These are phyloP conservation scores for Dryococelus australis DNA, from an alignment of 2,888 invertebrate species.

Conservation along the genomic window DNA sequence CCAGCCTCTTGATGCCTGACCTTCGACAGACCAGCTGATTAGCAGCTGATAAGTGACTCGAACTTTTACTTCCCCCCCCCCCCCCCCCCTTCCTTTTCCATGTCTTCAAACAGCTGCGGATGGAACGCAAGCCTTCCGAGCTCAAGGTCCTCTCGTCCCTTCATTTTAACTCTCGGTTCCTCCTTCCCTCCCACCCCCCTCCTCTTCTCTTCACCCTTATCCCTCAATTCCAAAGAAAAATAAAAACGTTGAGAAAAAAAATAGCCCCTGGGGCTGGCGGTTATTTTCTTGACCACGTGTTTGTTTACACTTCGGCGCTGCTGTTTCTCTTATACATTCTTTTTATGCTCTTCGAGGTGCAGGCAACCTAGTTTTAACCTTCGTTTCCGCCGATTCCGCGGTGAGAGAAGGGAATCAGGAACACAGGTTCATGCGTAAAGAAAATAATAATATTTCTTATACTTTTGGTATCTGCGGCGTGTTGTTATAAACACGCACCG, in stretches of 20 bases:
- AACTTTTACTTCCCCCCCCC: background rate
- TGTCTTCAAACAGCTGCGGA: background rate
- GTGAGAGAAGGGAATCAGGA: too few species aligned
- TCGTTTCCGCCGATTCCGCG: too few species aligned
- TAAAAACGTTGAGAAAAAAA: background rate
- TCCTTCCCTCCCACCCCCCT: background rate
- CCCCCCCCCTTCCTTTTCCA: background rate
- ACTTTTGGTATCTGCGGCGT: too few species aligned
- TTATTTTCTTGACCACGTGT: background rate
- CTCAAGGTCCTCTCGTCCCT: background rate
- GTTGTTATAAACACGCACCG: too few species aligned
- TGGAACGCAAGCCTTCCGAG: background rate
- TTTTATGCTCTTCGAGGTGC: background rate
- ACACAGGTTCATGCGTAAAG: too few species aligned
- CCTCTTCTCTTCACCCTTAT: too few species aligned
- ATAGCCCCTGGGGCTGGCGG: background rate
- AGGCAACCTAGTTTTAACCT: background rate
- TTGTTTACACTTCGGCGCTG: background rate
- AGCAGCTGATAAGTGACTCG: slow-evolving; percentile 1
- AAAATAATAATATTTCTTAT: too few species aligned
- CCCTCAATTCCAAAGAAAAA: background rate
- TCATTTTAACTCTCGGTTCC: too few species aligned
- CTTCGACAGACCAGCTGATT: slow-evolving; percentile 7
- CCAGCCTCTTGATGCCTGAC: background rate
- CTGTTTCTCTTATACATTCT: background rate